phyloP scores from a whole-genome alignment of 2,888 invertebrate genomes.

The Thyatira batis region DNA sequence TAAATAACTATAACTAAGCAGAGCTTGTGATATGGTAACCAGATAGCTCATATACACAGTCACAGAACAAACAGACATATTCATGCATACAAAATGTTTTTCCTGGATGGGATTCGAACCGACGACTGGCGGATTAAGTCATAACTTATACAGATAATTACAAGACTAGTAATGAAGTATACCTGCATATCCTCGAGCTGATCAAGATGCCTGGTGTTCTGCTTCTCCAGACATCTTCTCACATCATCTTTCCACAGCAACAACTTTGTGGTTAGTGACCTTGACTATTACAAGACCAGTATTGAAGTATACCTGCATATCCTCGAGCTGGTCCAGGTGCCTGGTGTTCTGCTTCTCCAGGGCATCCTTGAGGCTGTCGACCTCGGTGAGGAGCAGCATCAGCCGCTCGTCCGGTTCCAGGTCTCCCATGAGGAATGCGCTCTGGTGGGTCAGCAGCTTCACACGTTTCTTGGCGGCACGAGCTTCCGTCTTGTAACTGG shows the following conservation, averaged over 20 bases:
- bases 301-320: slow-evolving; percentile 82
- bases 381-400: slow-evolving; percentile 81
- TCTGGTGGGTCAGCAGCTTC: slow-evolving; percentile 85
- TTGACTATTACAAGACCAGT: background rate
- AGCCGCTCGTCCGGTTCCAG: slow-evolving; percentile 80
- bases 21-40: too few relatives aligned
- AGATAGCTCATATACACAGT: too few relatives aligned
- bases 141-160: too few relatives aligned
- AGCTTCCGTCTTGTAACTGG: slow-evolving; percentile 78
- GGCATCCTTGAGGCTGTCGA: slow-evolving; percentile 83
- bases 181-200: slow-evolving; percentile 84
- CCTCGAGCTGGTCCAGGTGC: slow-evolving; percentile 81
- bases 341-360: slow-evolving; percentile 83
- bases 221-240: slow-evolving; percentile 86
- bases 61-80: too few relatives aligned
- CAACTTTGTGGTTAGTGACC: too few relatives aligned
- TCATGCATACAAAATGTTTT: too few relatives aligned
- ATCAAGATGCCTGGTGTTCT: slow-evolving; percentile 78
- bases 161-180: too few relatives aligned
- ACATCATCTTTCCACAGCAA: too few relatives aligned
- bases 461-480: slow-evolving; percentile 83
- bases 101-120: too few relatives aligned
- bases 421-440: slow-evolving; percentile 84
- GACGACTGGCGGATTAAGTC: too few relatives aligned
- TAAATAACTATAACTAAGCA: too few relatives aligned